Conservation (phyloP, 2,113 vertebrate species). For the Drymodes brunneopygia region DNA sequence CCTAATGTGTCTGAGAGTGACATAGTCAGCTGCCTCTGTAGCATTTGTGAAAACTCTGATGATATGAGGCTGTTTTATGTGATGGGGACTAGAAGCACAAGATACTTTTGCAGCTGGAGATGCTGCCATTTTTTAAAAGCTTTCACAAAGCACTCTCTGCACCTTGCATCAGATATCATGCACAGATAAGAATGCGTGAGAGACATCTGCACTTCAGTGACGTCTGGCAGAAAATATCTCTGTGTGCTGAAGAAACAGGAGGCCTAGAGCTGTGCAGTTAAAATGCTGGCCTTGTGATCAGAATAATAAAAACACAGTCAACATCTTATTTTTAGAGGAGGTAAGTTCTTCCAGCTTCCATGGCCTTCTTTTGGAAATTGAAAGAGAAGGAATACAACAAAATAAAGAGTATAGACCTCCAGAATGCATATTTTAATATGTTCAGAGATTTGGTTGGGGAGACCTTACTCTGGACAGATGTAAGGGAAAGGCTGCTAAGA, state of each 20-base stretch:
- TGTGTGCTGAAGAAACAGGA: neutral
- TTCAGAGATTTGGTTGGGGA: neutral
- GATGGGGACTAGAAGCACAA: neutral
- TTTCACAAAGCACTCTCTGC: neutral
- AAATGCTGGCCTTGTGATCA: neutral
- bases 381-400: neutral
- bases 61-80: neutral
- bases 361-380: neutral
- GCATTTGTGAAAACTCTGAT: neutral
- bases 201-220: neutral
- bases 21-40: neutral
- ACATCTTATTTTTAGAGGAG: neutral
- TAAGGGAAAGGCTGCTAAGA: neutral
- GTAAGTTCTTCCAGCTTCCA: neutral
- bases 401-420: neutral
- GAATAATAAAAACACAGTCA: neutral
- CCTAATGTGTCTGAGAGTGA: neutral
- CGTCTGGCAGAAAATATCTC: neutral
- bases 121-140: neutral
- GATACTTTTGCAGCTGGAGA: neutral
- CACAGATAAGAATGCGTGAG: conserved; percentile 7
- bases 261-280: neutral
- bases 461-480: neutral
- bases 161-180: neutral
- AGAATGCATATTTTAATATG: neutral